Base-by-base conservation (phyloP, 2,797 vertebrate species). In the Sciurus carolinensis region DNA sequence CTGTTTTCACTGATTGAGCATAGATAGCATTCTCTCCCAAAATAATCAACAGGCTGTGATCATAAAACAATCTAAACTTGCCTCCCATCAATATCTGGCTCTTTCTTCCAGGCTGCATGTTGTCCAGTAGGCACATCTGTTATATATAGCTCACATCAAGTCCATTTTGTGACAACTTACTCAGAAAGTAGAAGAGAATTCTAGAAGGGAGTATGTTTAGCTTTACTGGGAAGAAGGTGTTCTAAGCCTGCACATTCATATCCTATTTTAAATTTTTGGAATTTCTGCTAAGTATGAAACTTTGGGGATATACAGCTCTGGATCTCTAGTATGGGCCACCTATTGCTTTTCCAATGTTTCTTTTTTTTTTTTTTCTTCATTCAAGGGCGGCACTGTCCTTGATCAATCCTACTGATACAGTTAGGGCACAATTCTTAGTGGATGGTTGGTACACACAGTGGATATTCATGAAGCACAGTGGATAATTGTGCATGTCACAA, bases 401-500 rank as follows among this genome's bases (percentile, higher is more conserved):
- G 52, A 22, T 5, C 1, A 5, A 9, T 62, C 33, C 17, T 0
- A 22, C 50, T 5, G 57, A 44, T 10, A 47, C 1, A 26, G 14
- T 64, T 33, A 7, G 0, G 22, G 14, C 22, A 42, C 24, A 54
- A 15, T 9, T 15, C 39, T 3, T 44, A 7, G 10, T 1, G 14
- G 42, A 11, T 17, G 7, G 39, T 20, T 44, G 30, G 59, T 9
- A 2, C 36, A 11, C 69, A 4, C 26, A 6, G 8, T 20, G 2
- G 67, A 28, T 20, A 10, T 62, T 62, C 59, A 18, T 52, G 26
- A 52, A 44, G 11, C 12, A 18, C 22, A 24, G 57, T 59, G 57
- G 57, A 59, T 59, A 24, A 5, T 13, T 13, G 1, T 2, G 1
- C 24, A 0, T 4, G 2, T 26, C 2, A 47, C 9, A 69, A 30